phyloP scores from a whole-genome alignment of 2,113 vertebrate genomes.

The Carettochelys insculpta region DNA sequence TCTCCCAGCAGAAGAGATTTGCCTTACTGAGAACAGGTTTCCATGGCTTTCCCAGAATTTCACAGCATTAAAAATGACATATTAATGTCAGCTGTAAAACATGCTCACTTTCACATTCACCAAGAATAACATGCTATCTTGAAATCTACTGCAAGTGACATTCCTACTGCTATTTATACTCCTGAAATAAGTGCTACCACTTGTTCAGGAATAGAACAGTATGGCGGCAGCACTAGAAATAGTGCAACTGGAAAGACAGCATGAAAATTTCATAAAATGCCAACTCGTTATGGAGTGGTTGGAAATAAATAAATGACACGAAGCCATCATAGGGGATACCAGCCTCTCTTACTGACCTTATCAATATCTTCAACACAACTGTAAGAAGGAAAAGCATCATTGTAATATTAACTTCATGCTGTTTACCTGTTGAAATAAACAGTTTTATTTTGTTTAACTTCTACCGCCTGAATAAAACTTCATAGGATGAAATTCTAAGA shows the following conservation, averaged over 20 bases:
- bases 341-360: background rate
- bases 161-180: slow-evolving; percentile 40
- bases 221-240: slow-evolving; percentile 20
- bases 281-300: background rate
- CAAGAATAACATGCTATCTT: slow-evolving; percentile 28
- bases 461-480: background rate
- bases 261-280: background rate
- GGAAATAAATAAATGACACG: background rate
- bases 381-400: rapidly evolving
- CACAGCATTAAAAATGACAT: slow-evolving; percentile 7
- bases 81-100: background rate
- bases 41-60: slow-evolving; percentile 41
- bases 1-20: slow-evolving; percentile 30
- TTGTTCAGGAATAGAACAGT: slow-evolving; percentile 21
- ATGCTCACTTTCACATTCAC: slow-evolving; percentile 14
- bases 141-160: slow-evolving; percentile 13
- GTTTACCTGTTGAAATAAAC: background rate
- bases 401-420: background rate
- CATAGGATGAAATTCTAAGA: background rate
- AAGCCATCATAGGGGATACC: background rate
- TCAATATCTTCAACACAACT: rapidly evolving
- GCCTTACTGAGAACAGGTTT: slow-evolving; percentile 19
- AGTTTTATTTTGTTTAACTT: background rate
- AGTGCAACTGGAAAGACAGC: slow-evolving; percentile 2
- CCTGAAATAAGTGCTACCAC: background rate